These are phyloP conservation scores for Gymnobelideus leadbeateri DNA, from an alignment of 2,113 vertebrate species.

Conservation along the genomic window DNA sequence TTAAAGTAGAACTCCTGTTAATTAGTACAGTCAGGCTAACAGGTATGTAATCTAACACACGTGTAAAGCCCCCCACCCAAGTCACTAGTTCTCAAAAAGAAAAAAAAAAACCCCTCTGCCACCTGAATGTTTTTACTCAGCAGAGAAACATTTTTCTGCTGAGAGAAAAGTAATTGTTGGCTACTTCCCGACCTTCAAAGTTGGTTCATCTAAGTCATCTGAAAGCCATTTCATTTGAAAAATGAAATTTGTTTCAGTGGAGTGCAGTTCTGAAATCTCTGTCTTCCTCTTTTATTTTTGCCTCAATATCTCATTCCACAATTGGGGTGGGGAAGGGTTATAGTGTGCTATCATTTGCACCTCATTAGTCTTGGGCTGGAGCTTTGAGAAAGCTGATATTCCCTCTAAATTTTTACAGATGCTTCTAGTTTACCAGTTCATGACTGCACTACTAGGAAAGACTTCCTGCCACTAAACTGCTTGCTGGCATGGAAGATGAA, in stretches of 20 bases:
- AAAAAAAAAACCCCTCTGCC: slow-evolving; percentile 38
- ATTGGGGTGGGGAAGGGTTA: slow-evolving; percentile 86
- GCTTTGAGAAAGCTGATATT: slow-evolving; percentile 91
- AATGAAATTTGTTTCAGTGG: slow-evolving; percentile 68
- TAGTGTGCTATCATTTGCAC: slow-evolving; percentile 89
- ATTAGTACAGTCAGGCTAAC: slow-evolving; percentile 72
- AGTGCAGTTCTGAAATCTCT: slow-evolving; percentile 81
- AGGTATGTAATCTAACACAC: slow-evolving; percentile 74
- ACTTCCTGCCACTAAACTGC: slow-evolving; percentile 91
- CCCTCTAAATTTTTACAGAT: slow-evolving; percentile 92
- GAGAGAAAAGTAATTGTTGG: slow-evolving; percentile 79
- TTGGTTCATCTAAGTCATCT: slow-evolving; percentile 75
- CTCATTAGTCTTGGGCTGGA: slow-evolving; percentile 89
- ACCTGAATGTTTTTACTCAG: slow-evolving; percentile 67
- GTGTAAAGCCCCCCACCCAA: not conserved
- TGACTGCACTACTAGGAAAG: slow-evolving; percentile 89
- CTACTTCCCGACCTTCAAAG: slow-evolving; percentile 73
- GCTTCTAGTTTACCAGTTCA: slow-evolving; percentile 92
- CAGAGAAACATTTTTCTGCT: slow-evolving; percentile 72
- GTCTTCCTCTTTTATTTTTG: slow-evolving; percentile 82
- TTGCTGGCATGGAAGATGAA: slow-evolving; percentile 88
- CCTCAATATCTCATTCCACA: slow-evolving; percentile 86
- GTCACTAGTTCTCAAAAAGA: slow-evolving; percentile 53
- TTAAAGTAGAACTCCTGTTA: slow-evolving; percentile 73
- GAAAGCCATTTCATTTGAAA: slow-evolving; percentile 79